phyloP scores from a whole-genome alignment of 2,113 vertebrate species.

The Callaeas wilsoni region DNA sequence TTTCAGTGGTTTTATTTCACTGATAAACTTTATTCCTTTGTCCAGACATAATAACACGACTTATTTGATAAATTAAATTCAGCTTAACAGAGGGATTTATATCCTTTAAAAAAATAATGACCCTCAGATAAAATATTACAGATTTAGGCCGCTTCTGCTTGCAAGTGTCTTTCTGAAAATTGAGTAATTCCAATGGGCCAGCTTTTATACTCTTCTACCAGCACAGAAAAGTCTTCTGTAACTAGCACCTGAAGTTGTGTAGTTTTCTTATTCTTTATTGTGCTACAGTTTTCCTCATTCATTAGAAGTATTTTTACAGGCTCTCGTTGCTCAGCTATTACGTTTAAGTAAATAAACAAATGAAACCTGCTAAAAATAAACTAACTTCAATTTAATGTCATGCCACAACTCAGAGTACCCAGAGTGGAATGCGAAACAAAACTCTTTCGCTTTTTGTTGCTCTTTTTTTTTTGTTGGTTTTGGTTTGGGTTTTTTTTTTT shows the following conservation, averaged over 20 bases:
- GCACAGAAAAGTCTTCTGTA: not conserved
- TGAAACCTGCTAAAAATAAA: slow-evolving; percentile 39
- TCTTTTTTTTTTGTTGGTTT: not conserved
- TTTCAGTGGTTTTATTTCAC: not conserved
- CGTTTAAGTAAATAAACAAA: not conserved
- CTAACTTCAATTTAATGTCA: not conserved
- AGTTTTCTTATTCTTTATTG: not conserved
- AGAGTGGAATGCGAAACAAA: not conserved
- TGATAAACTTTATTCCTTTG: slow-evolving; percentile 19
- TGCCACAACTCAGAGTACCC: not conserved
- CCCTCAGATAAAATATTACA: not conserved
- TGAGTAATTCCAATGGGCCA: not conserved
- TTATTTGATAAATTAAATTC: not conserved
- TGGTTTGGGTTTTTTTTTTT: not conserved
- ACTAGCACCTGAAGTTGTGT: not conserved
- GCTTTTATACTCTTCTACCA: not conserved
- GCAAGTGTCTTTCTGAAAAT: not conserved
- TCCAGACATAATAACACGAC: not conserved
- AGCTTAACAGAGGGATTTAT: not conserved
- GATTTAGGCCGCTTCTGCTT: not conserved
- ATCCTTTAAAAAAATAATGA: not conserved
- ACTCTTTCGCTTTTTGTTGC: not conserved
- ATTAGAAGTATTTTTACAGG: not conserved
- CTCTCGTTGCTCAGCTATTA: not conserved
- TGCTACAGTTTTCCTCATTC: not conserved